Evolutionary conservation across 2,888 invertebrate genomes (phyloP).

Genomic region (Thecophora atra): DNA sequence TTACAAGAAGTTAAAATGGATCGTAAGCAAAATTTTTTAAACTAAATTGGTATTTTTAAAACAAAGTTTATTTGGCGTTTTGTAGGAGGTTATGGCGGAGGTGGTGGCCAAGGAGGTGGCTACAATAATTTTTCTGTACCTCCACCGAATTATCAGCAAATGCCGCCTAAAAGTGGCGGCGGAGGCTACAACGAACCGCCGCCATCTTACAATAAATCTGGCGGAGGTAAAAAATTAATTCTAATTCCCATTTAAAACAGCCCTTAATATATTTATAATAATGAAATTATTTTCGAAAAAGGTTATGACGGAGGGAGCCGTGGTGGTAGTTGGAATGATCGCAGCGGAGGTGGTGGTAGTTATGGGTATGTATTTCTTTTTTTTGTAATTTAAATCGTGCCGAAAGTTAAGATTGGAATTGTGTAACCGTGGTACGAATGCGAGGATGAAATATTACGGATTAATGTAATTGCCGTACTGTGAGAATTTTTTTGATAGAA

Average conservation of each 20-base stretch:
- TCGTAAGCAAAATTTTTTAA: slow-evolving; percentile 51
- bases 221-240: slow-evolving; percentile 59
- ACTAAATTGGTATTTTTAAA: background rate
- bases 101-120: slow-evolving; percentile 55
- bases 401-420: slow-evolving; percentile 49
- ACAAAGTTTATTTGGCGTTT: background rate
- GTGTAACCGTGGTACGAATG: slow-evolving; percentile 39
- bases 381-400: slow-evolving; percentile 19
- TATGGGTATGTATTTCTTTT: slow-evolving; percentile 60
- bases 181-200: slow-evolving; percentile 63
- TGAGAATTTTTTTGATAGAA: background rate
- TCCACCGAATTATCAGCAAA: slow-evolving; percentile 63
- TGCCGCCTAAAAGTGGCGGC: slow-evolving; percentile 57
- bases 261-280: slow-evolving; percentile 28
- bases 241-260: too few species aligned
- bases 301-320: slow-evolving; percentile 59
- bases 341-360: slow-evolving; percentile 57
- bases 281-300: slow-evolving; percentile 48
- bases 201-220: slow-evolving; percentile 59
- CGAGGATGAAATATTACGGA: background rate
- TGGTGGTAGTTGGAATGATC: slow-evolving; percentile 54
- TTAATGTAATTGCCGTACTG: background rate
- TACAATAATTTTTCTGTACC: slow-evolving; percentile 64
- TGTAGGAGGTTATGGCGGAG: slow-evolving; percentile 37
- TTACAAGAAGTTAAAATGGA: slow-evolving; percentile 49